Conservation (phyloP, 2,888 invertebrate genomes). For the Pherbina coryleti region DNA sequence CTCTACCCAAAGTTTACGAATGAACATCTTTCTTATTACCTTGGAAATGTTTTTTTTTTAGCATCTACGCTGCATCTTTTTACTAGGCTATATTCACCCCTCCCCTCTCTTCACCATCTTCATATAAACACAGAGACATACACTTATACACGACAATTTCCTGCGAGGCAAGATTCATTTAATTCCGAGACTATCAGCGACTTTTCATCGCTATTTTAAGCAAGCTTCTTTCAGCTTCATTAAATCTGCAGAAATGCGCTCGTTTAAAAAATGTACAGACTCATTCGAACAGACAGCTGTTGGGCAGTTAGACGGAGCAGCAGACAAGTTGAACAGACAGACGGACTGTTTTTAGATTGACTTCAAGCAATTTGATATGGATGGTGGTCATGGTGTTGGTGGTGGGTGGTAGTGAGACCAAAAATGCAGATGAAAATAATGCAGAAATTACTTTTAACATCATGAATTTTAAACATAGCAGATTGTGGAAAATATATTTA, state of each 20-base stretch:
- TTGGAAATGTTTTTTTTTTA: too few species aligned
- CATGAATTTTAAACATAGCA: background rate
- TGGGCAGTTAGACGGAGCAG: background rate
- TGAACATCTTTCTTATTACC: too few species aligned
- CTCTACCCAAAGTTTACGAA: too few species aligned
- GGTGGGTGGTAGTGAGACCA: too few species aligned
- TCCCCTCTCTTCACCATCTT: background rate
- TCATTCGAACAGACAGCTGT: background rate
- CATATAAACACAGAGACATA: too few species aligned
- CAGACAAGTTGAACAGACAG: background rate
- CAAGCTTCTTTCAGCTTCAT: conserved; percentile 13
- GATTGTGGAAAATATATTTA: too few species aligned
- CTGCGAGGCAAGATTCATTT: conserved; percentile 6
- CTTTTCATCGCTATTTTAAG: background rate
- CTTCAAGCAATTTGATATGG: too few species aligned
- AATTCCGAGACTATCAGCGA: background rate
- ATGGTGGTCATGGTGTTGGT: too few species aligned
- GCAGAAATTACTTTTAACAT: background rate
- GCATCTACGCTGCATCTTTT: too few species aligned
- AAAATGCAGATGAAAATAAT: too few species aligned
- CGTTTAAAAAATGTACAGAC: conserved; percentile 5
- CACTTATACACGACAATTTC: background rate
- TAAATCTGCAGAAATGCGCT: conserved; percentile 14
- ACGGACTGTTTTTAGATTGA: background rate
- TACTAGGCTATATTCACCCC: background rate